These are phyloP conservation scores for Edolisoma coerulescens DNA, from an alignment of 2,113 vertebrate species.

Conservation along the genomic window DNA sequence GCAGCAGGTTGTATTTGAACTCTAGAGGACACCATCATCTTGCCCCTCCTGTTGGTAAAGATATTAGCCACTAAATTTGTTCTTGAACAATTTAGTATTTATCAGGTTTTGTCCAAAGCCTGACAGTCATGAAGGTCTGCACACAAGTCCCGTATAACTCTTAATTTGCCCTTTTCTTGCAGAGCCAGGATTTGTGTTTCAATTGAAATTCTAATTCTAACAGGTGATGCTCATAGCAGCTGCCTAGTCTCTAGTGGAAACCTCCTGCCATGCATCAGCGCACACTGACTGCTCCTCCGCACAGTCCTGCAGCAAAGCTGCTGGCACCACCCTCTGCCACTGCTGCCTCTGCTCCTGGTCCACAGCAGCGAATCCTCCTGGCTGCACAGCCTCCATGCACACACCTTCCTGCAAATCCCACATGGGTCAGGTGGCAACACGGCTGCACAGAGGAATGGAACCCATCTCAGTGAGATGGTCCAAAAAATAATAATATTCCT, in stretches of 20 bases:
- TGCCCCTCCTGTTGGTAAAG: neutral
- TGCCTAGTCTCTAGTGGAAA: neutral
- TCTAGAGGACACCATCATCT: neutral
- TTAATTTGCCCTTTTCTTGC: neutral
- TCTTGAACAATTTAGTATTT: neutral
- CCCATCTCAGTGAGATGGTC: neutral
- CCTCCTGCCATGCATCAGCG: neutral
- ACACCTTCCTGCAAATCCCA: neutral
- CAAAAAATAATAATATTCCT: neutral
- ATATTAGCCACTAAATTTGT: neutral
- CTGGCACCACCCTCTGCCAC: neutral
- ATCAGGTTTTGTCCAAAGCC: neutral
- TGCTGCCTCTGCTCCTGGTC: neutral
- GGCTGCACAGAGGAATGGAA: neutral
- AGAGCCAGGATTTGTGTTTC: neutral
- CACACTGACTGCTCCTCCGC: neutral
- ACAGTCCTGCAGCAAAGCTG: neutral
- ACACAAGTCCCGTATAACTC: neutral
- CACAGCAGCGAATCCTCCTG: accelerated
- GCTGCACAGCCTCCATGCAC: neutral
- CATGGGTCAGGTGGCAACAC: accelerated
- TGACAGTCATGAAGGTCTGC: neutral
- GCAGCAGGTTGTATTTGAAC: neutral
- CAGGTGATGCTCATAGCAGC: neutral
- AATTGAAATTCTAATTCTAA: neutral